Conservation (phyloP, 2,888 invertebrate genomes). For the Hesperia comma region DNA sequence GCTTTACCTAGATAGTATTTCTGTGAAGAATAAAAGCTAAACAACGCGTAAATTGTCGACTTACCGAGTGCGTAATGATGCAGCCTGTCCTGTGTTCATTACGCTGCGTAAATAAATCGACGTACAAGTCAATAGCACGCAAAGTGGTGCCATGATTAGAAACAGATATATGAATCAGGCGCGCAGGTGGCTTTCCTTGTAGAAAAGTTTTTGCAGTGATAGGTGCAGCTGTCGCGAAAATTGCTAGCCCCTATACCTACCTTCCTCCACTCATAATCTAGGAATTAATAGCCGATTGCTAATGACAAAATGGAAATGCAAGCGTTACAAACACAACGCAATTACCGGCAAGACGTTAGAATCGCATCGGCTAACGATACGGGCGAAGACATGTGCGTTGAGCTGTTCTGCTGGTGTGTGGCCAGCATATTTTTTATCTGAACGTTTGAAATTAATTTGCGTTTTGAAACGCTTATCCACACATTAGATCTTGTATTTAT, state of each 20-base stretch:
- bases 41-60: constrained; percentile 11
- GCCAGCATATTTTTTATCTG: constrained; percentile 29
- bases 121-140: constrained; percentile 28
- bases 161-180: constrained; percentile 55
- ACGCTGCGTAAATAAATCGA: constrained; percentile 33
- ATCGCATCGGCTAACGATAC: constrained; percentile 65
- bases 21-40: not conserved
- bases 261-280: constrained; percentile 73
- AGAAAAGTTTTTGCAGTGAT: constrained; percentile 81
- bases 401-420: constrained; percentile 17
- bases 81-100: constrained; percentile 22
- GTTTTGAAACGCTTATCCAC: constrained; percentile 41
- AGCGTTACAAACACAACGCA: constrained; percentile 67
- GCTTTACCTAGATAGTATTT: not conserved
- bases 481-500: constrained; percentile 18
- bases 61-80: constrained; percentile 28
- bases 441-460: constrained; percentile 41
- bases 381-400: constrained; percentile 68
- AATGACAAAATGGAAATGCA: constrained; percentile 80
- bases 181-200: constrained; percentile 76
- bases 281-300: constrained; percentile 79
- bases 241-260: constrained; percentile 78
- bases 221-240: constrained; percentile 76
- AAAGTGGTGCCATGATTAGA: constrained; percentile 48
- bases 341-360: constrained; percentile 70